These are phyloP conservation scores for Tyrannus savana DNA, from an alignment of 2,113 vertebrate genomes.

Conservation along the genomic window DNA sequence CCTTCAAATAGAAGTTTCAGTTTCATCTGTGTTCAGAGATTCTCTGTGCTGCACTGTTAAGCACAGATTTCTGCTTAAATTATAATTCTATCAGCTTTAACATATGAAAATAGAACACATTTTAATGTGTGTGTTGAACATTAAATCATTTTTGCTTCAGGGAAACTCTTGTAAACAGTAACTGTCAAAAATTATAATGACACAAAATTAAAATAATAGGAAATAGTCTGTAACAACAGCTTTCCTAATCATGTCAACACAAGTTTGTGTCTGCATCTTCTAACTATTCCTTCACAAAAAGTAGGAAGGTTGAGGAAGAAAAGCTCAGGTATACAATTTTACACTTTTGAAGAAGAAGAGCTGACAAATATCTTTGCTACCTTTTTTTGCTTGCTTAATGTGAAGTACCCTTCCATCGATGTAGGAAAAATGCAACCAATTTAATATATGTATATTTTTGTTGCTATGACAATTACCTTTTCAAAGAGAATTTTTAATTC, in stretches of 20 bases:
- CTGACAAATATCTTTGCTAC: background rate
- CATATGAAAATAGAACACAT: constrained; percentile 70
- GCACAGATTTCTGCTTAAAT: constrained; percentile 73
- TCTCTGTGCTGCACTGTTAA: constrained; percentile 68
- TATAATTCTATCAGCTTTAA: constrained; percentile 75
- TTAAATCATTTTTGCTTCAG: constrained; percentile 74
- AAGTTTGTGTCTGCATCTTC: constrained; percentile 51
- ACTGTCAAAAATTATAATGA: constrained; percentile 77
- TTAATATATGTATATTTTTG: background rate
- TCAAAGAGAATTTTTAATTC: constrained; percentile 12
- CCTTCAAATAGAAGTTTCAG: background rate
- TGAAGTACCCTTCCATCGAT: background rate
- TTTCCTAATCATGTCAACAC: constrained; percentile 72
- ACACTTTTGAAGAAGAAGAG: background rate
- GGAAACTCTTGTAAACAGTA: constrained; percentile 75
- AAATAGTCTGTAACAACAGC: constrained; percentile 68
- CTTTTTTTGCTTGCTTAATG: background rate
- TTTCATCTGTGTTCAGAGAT: constrained; percentile 62
- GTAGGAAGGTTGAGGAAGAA: background rate
- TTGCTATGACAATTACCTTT: constrained; percentile 32
- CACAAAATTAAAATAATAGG: constrained; percentile 75
- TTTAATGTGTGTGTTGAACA: constrained; percentile 74
- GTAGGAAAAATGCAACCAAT: constrained; percentile 10
- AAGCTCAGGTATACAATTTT: background rate
- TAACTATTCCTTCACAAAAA: background rate